These are phyloP conservation scores for Phrynocephalus guinanensis DNA, from an alignment of 2,797 vertebrate species.

Conservation along the genomic window DNA sequence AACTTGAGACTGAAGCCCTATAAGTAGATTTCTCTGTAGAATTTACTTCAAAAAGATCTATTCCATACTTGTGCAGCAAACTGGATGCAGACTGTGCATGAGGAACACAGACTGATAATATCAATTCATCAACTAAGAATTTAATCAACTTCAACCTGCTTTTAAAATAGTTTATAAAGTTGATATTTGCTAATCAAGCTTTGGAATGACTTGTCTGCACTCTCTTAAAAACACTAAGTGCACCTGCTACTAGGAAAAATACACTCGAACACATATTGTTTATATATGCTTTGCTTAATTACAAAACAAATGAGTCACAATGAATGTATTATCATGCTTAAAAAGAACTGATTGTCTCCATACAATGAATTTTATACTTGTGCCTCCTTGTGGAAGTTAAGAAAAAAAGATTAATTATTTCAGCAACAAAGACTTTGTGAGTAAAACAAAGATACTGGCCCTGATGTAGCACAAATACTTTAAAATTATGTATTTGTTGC, in stretches of 20 bases:
- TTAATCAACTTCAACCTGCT: constrained; percentile 28
- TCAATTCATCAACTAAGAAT: constrained; percentile 42
- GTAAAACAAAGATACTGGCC: too few species aligned
- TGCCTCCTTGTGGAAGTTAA: too few species aligned
- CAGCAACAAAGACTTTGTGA: too few species aligned
- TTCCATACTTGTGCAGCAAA: constrained; percentile 50
- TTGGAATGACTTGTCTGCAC: neutral
- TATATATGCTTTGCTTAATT: constrained; percentile 12
- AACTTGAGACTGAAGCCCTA: constrained; percentile 62
- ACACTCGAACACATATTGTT: neutral
- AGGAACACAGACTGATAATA: constrained; percentile 41
- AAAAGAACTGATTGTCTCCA: neutral
- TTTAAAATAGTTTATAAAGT: neutral
- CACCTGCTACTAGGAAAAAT: neutral
- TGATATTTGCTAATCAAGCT: neutral
- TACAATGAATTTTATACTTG: too few species aligned
- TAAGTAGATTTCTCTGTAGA: constrained; percentile 32
- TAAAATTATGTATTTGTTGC: too few species aligned
- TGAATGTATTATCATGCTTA: neutral
- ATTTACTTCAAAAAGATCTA: constrained; percentile 52
- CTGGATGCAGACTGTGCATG: constrained; percentile 37
- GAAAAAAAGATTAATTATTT: too few species aligned
- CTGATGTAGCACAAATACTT: too few species aligned
- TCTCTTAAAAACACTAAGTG: neutral
- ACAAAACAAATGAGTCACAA: constrained; percentile 5